Evolutionary conservation across 2,797 vertebrate species (phyloP), one percentile per base, ranked within the genome.

Genomic region (Liasis olivaceus): DNA sequence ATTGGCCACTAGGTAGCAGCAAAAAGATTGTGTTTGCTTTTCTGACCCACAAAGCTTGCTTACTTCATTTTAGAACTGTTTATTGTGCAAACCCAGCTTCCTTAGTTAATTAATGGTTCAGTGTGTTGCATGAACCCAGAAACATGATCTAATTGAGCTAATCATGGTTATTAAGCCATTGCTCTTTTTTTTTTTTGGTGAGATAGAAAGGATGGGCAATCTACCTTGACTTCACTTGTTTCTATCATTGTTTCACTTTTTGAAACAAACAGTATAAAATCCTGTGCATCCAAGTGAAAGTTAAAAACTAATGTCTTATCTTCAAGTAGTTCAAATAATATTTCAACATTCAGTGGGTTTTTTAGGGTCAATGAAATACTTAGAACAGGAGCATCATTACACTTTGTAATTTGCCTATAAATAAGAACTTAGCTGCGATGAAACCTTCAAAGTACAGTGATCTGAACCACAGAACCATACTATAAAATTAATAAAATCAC

Each of bases 271-370:
- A 31, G 1, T 22, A 51, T 22, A 58, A 69, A 62, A 58, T 88
- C 0, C 59, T 77, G 92, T 93, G 91, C 64, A 87, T 26, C 90
- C 92, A 89, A 92, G 88, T 60, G 24, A 42, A 59, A 51, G n/a
- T 36, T 36, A 93, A 93, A 96, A 94, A 31, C 26, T 93, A 95
- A 93, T 88, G 89, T 2, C 0, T 88, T 92, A 72, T 12, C 91
- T 94, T 85, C 91, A 28, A 12, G 63, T 58, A 90, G 89, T 90
- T 58, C 77, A 59, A 92, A 85, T 64, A 91, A 92, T 0, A 0
- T 31, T 85, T 91, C 72, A 87, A 36, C 54, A 31, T 31, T 89
- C 91, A 94, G 91, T 92, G 95, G 26, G 7, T 0, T 3, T 51
- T 36, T 56, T 3, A 69, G 36, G 28, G 51, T n/a, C 28, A n/a